A percentile compares a stretch with the other conserved stretches of the same genome.
phyloP scores from a whole-genome alignment of 2,888 invertebrate species.

The Tanytarsus gracilentus region DNA sequence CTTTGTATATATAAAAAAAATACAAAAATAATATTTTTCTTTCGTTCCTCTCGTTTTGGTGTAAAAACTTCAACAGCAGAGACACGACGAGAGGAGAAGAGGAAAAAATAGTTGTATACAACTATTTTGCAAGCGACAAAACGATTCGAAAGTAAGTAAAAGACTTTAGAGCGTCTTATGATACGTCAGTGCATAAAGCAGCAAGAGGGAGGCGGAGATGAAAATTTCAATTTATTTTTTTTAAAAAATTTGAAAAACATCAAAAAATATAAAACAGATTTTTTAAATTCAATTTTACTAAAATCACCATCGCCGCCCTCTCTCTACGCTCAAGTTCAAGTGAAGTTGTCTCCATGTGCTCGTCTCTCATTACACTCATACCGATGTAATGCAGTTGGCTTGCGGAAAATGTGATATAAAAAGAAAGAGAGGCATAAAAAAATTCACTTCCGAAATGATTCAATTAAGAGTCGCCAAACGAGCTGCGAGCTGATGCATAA shows the following conservation, averaged over 20 bases:
- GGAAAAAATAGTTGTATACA: neutral
- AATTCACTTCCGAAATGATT: conserved; percentile 27
- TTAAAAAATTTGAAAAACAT: too few species aligned
- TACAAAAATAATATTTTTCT: neutral
- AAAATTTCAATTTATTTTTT: too few species aligned
- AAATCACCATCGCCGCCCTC: too few species aligned
- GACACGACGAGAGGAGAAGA: neutral
- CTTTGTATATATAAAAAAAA: neutral
- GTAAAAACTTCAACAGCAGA: neutral
- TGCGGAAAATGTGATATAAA: neutral
- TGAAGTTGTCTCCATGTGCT: too few species aligned
- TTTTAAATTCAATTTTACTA: too few species aligned
- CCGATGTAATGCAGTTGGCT: too few species aligned
- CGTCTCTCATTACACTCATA: too few species aligned
- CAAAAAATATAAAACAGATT: too few species aligned
- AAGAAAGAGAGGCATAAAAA: neutral
- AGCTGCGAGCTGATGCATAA: neutral
- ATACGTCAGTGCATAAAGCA: too few species aligned
- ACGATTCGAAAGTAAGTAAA: conserved; percentile 21
- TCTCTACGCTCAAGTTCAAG: too few species aligned
- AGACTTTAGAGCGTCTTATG: too few species aligned
- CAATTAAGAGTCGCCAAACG: conserved; percentile 3
- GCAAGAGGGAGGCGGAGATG: too few species aligned
- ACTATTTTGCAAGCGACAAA: conserved; percentile 18
- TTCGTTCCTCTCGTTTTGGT: neutral